Percentiles rank a stretch among this genome's conserved stretches.
Evolutionary conservation across 2,797 vertebrate genomes (phyloP).

Genomic region (Anguilla marmorata): DNA sequence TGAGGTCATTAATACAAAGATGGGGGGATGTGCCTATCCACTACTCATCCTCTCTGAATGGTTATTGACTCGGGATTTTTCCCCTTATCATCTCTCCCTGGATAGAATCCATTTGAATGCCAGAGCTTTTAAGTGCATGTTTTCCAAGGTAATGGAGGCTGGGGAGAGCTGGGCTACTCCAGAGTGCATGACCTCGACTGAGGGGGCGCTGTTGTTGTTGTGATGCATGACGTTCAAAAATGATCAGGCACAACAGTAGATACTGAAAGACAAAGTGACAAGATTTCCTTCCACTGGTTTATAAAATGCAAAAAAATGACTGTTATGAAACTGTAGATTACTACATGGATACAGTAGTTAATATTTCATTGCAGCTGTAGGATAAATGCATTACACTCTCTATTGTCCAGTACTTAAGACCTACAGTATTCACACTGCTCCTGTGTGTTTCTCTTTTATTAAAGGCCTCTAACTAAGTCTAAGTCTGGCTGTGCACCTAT

Average conservation of each 20-base stretch:
- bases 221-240: conserved; percentile 32
- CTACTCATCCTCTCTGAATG: background rate
- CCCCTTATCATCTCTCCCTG: background rate
- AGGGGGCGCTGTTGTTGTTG: conserved; percentile 5
- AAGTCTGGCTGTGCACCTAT: background rate
- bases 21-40: background rate
- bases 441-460: conserved; percentile 40
- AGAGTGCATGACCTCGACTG: background rate
- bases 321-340: conserved; percentile 28
- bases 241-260: background rate
- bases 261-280: background rate
- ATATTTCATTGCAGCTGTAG: conserved; percentile 33
- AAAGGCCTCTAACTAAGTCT: background rate
- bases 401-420: conserved; percentile 25
- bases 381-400: conserved; percentile 19
- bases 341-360: conserved; percentile 23
- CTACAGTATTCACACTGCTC: conserved; percentile 19
- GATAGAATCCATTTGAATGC: background rate
- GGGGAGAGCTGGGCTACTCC: background rate
- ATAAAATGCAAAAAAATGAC: background rate
- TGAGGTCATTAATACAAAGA: background rate
- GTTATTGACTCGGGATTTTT: background rate
- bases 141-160: background rate
- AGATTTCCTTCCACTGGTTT: background rate
- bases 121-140: background rate